A percentile compares a stretch with the other conserved stretches of the same genome.
Conservation (phyloP, 2,113 vertebrate species). For the Oreotrochilus melanogaster region DNA sequence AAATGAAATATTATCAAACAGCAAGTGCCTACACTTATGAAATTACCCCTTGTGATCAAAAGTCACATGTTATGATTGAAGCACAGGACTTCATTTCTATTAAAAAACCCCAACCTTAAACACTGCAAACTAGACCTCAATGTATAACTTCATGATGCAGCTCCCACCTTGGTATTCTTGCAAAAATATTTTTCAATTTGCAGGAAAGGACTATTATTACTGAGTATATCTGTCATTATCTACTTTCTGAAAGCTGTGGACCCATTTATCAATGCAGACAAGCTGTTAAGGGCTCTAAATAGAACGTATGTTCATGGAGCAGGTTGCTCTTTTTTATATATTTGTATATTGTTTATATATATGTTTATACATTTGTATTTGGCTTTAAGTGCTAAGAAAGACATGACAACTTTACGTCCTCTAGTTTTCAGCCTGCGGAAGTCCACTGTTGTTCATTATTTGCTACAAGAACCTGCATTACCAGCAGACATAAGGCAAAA, state of each 20-base stretch:
- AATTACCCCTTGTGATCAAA: not conserved
- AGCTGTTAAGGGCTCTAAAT: not conserved
- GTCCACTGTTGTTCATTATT: not conserved
- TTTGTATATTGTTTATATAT: no score
- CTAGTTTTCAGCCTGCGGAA: not conserved
- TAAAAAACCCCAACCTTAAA: not conserved
- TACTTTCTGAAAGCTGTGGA: not conserved
- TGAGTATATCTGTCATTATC: not conserved
- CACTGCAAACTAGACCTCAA: not conserved
- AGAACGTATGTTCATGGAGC: not conserved
- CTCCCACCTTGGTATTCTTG: not conserved
- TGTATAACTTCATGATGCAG: not conserved
- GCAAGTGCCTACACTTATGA: conserved; percentile 16
- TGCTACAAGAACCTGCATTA: not conserved
- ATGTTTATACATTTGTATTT: not conserved
- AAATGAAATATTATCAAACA: conserved; percentile 44
- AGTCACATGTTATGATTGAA: not conserved
- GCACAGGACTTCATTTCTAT: not conserved
- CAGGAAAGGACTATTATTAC: not conserved
- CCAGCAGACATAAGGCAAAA: not conserved
- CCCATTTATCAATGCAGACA: not conserved
- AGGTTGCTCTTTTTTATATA: not conserved
- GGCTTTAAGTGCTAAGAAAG: not conserved
- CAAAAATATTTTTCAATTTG: not conserved
- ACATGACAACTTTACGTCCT: not conserved